Base-by-base conservation (phyloP, 2,113 vertebrate genomes). In the Misgurnus mizolepis region DNA sequence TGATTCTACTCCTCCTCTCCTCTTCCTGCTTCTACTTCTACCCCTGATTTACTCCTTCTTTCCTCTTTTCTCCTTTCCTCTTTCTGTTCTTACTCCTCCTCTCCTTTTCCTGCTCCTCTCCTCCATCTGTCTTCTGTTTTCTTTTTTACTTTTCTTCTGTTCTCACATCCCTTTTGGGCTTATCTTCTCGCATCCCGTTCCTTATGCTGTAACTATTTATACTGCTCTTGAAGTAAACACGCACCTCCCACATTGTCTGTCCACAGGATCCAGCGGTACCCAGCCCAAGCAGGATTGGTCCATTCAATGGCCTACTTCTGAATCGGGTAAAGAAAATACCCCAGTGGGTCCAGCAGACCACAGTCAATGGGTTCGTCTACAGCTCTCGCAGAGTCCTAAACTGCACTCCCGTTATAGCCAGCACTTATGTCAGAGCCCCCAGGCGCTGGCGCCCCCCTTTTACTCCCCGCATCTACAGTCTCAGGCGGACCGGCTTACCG, bases 261-360 rank as follows among this genome's bases (percentile, higher is more conserved):
- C 60, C 73, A 49, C 53, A 80, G 80, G 76, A 75, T 11, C 87
- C 84, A 89, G 93, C 89, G 93, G 95, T 85, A 95, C 94, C 90
- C 96, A 96, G 82, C 92, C 94, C 78, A 97, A 97, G 89, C 95
- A 97, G 90, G 97, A 99, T 67, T 98, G 96, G 96, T 95, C 94
- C 84, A 99, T 99, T 89, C 96, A 96, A 90, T 99, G 97, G 97
- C 97, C 97, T 43, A 93, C 92, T 4, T 88, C 94, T 0, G 95
- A 98, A 87, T 91, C 95, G 0, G 94, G 95, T 78, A 97, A 98
- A 90, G 97, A 98, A 88, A 98, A 96, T 92, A 95, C 87, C 17
- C 94, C 95, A 0, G 92, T 93, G 45, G 94, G 95, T 64, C 88
- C 92, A 11, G 53, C 91, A 0, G 96, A 99, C 83, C 89, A 92